phyloP scores from a whole-genome alignment of 2,888 invertebrate genomes.

The Lottia gigantea region DNA sequence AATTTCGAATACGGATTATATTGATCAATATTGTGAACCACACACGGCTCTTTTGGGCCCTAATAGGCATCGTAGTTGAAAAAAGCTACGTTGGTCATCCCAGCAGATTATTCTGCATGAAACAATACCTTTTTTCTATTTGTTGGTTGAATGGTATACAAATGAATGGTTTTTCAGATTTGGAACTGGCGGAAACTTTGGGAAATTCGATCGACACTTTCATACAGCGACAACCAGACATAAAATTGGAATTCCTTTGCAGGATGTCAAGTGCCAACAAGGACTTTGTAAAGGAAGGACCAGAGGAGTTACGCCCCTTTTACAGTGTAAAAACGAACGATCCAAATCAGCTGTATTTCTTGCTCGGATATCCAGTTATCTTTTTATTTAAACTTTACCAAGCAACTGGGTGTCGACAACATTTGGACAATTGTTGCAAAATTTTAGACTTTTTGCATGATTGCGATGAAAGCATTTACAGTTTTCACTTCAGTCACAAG shows the following conservation, averaged over 20 bases:
- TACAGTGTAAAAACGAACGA: constrained; percentile 26
- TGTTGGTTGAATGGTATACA: no score
- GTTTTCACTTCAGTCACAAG: constrained; percentile 36
- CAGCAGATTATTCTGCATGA: no score
- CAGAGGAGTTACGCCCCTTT: constrained; percentile 30
- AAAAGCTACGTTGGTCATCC: no score
- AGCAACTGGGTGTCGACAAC: constrained; percentile 27
- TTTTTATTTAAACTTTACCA: constrained; percentile 35
- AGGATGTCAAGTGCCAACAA: constrained; percentile 30
- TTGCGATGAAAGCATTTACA: constrained; percentile 34
- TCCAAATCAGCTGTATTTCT: constrained; percentile 37
- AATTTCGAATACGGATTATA: no score
- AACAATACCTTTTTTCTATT: no score
- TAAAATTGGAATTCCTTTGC: constrained; percentile 24
- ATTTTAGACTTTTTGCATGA: constrained; percentile 35
- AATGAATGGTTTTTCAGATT: not conserved
- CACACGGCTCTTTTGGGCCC: no score
- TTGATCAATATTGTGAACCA: no score
- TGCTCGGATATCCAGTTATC: constrained; percentile 37
- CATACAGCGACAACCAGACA: constrained; percentile 30
- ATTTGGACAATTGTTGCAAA: constrained; percentile 28
- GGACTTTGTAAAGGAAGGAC: constrained; percentile 18
- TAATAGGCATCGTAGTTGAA: no score
- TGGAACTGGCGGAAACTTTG: constrained; percentile 26
- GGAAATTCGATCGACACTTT: constrained; percentile 32